Evolutionary conservation across 2,888 invertebrate genomes (phyloP).

Genomic region (Danaus chrysippus): DNA sequence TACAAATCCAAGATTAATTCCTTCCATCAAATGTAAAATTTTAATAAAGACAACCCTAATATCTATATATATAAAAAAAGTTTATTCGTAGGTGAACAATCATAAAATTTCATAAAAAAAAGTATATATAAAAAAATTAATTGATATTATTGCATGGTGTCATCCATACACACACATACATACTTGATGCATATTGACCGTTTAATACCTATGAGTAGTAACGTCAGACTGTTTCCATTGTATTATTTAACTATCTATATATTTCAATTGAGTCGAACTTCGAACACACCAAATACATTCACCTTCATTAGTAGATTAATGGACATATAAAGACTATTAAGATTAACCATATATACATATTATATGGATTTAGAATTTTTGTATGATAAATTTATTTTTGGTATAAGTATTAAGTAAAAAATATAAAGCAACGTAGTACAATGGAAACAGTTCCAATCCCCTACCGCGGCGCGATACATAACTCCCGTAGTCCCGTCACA

Average conservation of each 20-base stretch:
- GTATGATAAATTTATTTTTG: background rate
- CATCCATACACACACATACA: conserved; percentile 31
- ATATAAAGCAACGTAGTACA: conserved; percentile 10
- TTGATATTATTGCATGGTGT: conserved; percentile 16
- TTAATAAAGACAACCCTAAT: too few species aligned
- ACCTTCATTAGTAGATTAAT: too few species aligned
- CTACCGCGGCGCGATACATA: conserved; percentile 19
- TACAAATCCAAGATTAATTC: background rate
- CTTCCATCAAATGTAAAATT: background rate
- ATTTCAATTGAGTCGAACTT: too few species aligned
- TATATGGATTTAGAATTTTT: conserved; percentile 1
- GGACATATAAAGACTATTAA: too few species aligned
- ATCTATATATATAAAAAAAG: background rate
- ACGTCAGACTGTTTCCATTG: conserved; percentile 46
- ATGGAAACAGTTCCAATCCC: conserved; percentile 21
- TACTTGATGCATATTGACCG: conserved; percentile 70
- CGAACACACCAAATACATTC: too few species aligned
- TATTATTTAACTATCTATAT: conserved; percentile 7
- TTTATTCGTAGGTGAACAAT: background rate
- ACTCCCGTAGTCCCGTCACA: conserved; percentile 22
- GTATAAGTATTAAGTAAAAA: background rate
- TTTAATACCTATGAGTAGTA: conserved; percentile 54
- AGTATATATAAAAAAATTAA: background rate
- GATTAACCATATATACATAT: background rate
- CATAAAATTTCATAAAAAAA: background rate